Evolutionary conservation across 64 coral and sea anemone species (phyloP).

Genomic region (Orbicella faveolata): DNA sequence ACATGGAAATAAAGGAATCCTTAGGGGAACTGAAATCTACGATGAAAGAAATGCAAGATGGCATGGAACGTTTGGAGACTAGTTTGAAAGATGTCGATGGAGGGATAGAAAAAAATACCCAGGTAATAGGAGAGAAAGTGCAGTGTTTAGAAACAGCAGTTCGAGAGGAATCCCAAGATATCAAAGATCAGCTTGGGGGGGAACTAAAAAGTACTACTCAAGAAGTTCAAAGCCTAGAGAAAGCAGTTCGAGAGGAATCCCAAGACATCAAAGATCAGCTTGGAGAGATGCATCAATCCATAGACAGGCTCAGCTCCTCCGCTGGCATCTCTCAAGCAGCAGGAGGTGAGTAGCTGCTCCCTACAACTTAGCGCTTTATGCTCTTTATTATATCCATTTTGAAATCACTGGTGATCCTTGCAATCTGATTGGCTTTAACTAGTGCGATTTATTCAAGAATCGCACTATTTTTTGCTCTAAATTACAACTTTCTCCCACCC

Average conservation of each 20-base stretch:
- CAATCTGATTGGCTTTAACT: no score
- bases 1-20: not conserved
- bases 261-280: not conserved
- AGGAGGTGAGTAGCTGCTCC: not conserved
- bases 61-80: no score
- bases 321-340: not conserved
- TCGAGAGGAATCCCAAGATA: not conserved
- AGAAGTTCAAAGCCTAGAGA: no score
- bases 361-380: no score
- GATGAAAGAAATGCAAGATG: not conserved
- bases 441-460: no score
- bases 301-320: not conserved
- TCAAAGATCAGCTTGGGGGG: not conserved
- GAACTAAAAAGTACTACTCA: no score
- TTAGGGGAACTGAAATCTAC: not conserved
- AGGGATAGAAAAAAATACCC: not conserved
- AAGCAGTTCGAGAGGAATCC: not conserved
- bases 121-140: not conserved
- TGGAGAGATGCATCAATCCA: not conserved
- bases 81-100: not conserved
- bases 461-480: no score
- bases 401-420: no score
- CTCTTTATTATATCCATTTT: no score
- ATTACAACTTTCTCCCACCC: no score
- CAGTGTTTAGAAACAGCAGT: not conserved